Evolutionary conservation across 2,113 vertebrate genomes (phyloP), one percentile per base, ranked within the genome.

Genomic region (Reinhardtius hippoglossoides): DNA sequence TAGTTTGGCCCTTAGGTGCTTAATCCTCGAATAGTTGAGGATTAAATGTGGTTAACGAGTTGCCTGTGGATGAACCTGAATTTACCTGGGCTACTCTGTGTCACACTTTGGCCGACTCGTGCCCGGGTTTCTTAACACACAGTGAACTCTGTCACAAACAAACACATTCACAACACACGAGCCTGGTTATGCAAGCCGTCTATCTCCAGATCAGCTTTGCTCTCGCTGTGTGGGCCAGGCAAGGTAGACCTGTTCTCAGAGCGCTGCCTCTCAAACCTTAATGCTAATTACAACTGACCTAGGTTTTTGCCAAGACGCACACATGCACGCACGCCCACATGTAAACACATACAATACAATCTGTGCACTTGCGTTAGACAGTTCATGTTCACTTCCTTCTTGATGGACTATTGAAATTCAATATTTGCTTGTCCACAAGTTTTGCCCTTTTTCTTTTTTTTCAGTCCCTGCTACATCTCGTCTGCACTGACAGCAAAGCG

Each of bases 181-280:
- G 70, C 76, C 37, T 3, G 40, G 61, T 85, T 78, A 62, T 63
- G 65, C 79, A 89, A 91, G 72, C 35, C 37, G 13, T 74, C 69
- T 89, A 81, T 88, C 85, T 83, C 44, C 71, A 87, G 82, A 90
- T 88, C 86, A 86, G 81, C 69, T 90, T 83, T 88, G 42, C 70
- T 75, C 70, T 78, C 84, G 65, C 64, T 70, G 74, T 69, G 42
- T 76, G 48, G 52, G 65, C 21, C 64, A 78, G 67, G 76, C 84
- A 71, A 85, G 81, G 82, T 74, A 83, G 80, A 90, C 87, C 76
- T 86, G 81, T 83, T 87, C 78, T 78, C 55, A 5, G 46, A 59
- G 44, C 23, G 16, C 35, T 69, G 48, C 46, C n/a, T 57, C 40
- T 84, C 46, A 65, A 27, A 44, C 37, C 56, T 52, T 83, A 75